phyloP scores from a whole-genome alignment of 2,888 invertebrate species.

The Glyphotaelius pellucidus region DNA sequence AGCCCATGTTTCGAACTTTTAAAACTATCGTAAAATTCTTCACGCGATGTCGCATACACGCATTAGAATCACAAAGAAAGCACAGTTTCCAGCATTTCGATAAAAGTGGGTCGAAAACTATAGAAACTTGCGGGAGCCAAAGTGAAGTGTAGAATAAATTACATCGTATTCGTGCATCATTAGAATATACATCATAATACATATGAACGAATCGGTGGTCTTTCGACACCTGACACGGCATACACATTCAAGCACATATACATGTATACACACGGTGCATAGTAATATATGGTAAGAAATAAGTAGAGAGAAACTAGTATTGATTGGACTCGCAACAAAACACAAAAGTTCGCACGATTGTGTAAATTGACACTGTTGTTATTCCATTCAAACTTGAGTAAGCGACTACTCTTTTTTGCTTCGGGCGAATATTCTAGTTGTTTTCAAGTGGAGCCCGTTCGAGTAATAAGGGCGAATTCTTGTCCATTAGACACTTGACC shows the following conservation, averaged over 20 bases:
- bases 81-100: slow-evolving; percentile 14
- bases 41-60: background rate
- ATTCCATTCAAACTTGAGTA: background rate
- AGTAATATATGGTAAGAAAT: background rate
- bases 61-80: slow-evolving; percentile 2
- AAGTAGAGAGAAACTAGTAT: background rate
- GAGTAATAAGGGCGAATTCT: slow-evolving; percentile 16
- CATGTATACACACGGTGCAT: background rate
- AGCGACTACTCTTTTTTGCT: background rate
- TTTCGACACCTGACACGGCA: background rate
- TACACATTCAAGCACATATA: background rate
- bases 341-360: background rate
- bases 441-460: background rate
- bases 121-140: background rate
- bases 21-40: background rate
- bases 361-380: background rate
- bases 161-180: slow-evolving; percentile 10
- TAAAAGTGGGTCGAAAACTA: slow-evolving; percentile 23
- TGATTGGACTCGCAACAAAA: background rate
- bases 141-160: too few species aligned
- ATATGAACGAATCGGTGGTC: background rate
- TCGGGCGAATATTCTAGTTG: background rate
- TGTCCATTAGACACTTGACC: slow-evolving; percentile 6
- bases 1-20: too few species aligned
- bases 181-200: background rate